These are phyloP conservation scores for Diglossa cyanea DNA, from an alignment of 2,797 vertebrate species.

Conservation along the genomic window DNA sequence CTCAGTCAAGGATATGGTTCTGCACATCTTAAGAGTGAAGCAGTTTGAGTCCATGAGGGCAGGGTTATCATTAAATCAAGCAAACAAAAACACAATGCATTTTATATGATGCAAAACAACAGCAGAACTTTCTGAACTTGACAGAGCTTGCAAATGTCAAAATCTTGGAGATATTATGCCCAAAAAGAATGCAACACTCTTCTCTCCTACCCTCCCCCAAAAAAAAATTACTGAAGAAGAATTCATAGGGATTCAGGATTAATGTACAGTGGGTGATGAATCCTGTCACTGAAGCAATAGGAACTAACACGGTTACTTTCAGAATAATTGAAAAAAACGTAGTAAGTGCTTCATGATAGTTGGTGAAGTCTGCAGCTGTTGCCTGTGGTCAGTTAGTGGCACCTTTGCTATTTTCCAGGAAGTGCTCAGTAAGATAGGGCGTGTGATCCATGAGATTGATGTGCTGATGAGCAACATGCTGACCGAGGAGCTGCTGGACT, in stretches of 20 bases:
- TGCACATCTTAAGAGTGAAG: neutral
- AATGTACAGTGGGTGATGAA: neutral
- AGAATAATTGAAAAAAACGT: neutral
- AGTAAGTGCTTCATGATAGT: neutral
- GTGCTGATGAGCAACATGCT: conserved; percentile 85
- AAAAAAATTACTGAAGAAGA: neutral
- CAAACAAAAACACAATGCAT: neutral
- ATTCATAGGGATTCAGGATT: neutral
- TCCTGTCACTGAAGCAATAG: neutral
- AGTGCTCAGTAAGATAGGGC: conserved; percentile 87
- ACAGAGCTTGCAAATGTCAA: neutral
- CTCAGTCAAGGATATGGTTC: neutral
- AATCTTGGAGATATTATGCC: neutral
- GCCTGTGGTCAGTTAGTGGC: neutral
- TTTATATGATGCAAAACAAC: neutral
- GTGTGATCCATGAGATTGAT: conserved; percentile 89
- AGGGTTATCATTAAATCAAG: neutral
- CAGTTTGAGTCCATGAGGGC: neutral
- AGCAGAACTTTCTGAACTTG: neutral
- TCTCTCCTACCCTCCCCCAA: neutral
- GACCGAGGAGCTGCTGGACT: conserved; percentile 88
- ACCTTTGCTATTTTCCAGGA: conserved; percentile 76
- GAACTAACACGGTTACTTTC: neutral
- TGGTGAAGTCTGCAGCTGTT: neutral
- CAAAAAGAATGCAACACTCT: neutral